Evolutionary conservation across 2,113 vertebrate species (phyloP).

Genomic region (Athene noctua): DNA sequence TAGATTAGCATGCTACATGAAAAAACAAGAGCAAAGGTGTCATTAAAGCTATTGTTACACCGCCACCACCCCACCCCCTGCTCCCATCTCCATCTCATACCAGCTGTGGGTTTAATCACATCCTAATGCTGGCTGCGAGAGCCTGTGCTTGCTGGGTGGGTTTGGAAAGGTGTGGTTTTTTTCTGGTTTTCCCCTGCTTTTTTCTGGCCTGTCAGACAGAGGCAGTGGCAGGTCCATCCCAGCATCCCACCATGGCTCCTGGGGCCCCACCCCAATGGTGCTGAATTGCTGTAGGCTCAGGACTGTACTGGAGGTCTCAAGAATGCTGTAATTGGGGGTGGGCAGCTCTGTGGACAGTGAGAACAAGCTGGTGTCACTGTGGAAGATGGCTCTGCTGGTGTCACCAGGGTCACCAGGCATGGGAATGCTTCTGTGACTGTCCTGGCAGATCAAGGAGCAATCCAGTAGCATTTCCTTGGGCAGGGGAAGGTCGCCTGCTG

Average conservation of each 20-base stretch:
- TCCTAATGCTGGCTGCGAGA: fast-evolving
- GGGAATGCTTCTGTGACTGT: no score
- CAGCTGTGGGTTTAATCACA: not conserved
- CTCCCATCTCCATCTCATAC: no score
- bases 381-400: no score
- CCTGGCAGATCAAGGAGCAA: no score
- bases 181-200: not conserved
- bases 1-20: not conserved
- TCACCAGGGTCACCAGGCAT: no score
- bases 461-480: no score
- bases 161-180: not conserved
- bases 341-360: not conserved
- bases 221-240: not conserved
- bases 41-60: not conserved
- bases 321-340: constrained; percentile 31
- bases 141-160: not conserved
- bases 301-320: not conserved
- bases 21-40: not conserved
- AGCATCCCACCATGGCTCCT: not conserved
- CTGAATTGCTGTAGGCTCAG: not conserved
- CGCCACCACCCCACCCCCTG: not conserved
- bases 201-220: not conserved
- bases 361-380: no score
- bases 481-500: no score
- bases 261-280: not conserved